Percentiles rank a stretch among this genome's conserved stretches.
Conservation (phyloP, 1,140 invertebrate species). For the Eciton burchellii region DNA sequence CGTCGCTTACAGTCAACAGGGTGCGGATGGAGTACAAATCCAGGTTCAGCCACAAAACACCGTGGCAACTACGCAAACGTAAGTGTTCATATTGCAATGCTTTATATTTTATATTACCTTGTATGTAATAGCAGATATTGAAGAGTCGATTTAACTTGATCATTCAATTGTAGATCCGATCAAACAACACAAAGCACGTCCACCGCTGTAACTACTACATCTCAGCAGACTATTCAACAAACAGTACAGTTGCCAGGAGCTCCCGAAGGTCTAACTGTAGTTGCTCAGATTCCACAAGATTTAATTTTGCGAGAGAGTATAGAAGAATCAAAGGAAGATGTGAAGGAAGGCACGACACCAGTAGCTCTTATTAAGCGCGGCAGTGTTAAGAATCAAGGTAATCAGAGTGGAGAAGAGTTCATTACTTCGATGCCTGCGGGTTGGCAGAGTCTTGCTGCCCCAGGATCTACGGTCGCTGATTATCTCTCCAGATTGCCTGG, state of each 20-base stretch:
- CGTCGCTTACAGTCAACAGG: conserved; percentile 89
- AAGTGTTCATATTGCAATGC: conserved; percentile 48
- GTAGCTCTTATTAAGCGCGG: conserved; percentile 86
- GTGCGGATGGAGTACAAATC: conserved; percentile 86
- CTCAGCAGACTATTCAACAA: conserved; percentile 83
- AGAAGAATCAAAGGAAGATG: conserved; percentile 85
- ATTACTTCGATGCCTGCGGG: conserved; percentile 82
- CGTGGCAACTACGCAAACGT: conserved; percentile 85
- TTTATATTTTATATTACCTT: neutral
- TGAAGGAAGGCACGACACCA: conserved; percentile 84
- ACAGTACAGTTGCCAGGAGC: conserved; percentile 84
- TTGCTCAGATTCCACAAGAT: conserved; percentile 89
- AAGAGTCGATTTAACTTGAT: neutral
- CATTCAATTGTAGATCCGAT: conserved; percentile 77
- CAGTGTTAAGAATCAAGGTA: conserved; percentile 81
- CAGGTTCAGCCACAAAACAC: conserved; percentile 85
- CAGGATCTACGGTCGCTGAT: conserved; percentile 91
- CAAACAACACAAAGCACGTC: conserved; percentile 84
- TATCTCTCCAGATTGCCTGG: conserved; percentile 91
- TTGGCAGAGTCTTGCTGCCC: conserved; percentile 91
- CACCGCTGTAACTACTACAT: conserved; percentile 81
- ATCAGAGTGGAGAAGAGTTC: conserved; percentile 81
- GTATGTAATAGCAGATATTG: neutral
- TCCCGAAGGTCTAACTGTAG: conserved; percentile 88
- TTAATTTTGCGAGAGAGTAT: conserved; percentile 87